A percentile compares a stretch with the other conserved stretches of the same genome.
Conservation (phyloP, 2,113 vertebrate species). For the Dicaeum eximium region DNA sequence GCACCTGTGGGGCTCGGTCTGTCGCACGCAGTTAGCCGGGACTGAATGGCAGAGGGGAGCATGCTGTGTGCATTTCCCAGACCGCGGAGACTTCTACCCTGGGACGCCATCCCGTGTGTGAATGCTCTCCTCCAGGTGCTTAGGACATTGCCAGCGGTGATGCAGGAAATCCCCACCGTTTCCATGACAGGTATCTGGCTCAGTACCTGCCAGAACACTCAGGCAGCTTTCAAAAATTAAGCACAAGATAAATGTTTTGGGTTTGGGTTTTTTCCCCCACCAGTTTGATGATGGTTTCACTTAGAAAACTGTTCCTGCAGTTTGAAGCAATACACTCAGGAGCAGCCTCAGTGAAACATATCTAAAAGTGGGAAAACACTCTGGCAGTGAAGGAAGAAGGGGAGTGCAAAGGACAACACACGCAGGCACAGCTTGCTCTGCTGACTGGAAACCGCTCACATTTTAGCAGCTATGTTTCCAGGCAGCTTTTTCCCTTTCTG, state of each 20-base stretch:
- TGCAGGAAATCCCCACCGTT: not conserved
- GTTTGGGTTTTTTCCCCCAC: fast-evolving
- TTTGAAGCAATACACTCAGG: not conserved
- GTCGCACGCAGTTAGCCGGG: not conserved
- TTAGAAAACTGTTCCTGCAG: not conserved
- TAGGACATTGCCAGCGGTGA: fast-evolving
- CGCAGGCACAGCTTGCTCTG: not conserved
- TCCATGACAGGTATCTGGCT: not conserved
- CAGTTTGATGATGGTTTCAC: not conserved
- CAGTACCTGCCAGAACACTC: not conserved
- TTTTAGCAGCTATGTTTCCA: not conserved
- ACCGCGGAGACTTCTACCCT: fast-evolving
- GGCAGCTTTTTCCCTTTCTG: not conserved
- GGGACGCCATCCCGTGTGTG: not conserved
- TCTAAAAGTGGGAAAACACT: not conserved
- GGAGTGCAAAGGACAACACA: not conserved
- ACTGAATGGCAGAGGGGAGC: not conserved
- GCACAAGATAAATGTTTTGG: not conserved
- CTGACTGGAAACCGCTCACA: not conserved
- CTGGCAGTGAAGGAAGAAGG: not conserved
- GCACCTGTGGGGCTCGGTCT: not conserved
- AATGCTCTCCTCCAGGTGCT: not conserved
- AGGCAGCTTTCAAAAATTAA: not conserved
- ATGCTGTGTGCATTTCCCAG: not conserved
- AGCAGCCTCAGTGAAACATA: not conserved